These are phyloP conservation scores for Drosophila mauritiana DNA, from an alignment of 1,140 invertebrate genomes.

Conservation along the genomic window DNA sequence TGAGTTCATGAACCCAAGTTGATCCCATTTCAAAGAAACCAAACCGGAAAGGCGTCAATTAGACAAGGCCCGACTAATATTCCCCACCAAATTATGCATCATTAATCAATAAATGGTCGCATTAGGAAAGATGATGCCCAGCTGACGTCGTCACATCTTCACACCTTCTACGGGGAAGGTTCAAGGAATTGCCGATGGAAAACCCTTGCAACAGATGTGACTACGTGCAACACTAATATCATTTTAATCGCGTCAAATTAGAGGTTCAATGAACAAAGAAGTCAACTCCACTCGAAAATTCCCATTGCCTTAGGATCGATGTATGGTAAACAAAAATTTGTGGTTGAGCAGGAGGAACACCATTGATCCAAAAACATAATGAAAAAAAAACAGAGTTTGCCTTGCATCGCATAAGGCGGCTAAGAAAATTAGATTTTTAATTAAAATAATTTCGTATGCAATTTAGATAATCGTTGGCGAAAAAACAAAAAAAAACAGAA, in stretches of 20 bases:
- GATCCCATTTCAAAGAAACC: conserved; percentile 3
- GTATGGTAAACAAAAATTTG: conserved; percentile 42
- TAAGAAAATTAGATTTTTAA: conserved; percentile 84
- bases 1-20: conserved; percentile 12
- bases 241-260: conserved; percentile 81
- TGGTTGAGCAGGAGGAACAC: conserved; percentile 2
- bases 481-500: conserved; percentile 17
- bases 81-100: conserved; percentile 60
- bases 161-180: conserved; percentile 57
- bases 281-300: conserved; percentile 21
- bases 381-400: not conserved
- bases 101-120: conserved; percentile 80
- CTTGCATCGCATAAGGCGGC: conserved; percentile 11
- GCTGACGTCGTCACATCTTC: conserved; percentile 71
- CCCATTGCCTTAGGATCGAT: conserved; percentile 37
- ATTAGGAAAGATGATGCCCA: conserved; percentile 36
- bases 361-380: not conserved
- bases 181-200: conserved; percentile 32
- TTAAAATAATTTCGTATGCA: conserved; percentile 85
- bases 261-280: conserved; percentile 68
- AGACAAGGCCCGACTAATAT: conserved; percentile 42
- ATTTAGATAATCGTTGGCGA: conserved; percentile 84
- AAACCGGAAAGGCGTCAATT: conserved; percentile 75
- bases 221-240: conserved; percentile 61
- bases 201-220: conserved; percentile 64